These are phyloP conservation scores for Athrips mouffetella DNA, from an alignment of 2,888 invertebrate species.

Conservation along the genomic window DNA sequence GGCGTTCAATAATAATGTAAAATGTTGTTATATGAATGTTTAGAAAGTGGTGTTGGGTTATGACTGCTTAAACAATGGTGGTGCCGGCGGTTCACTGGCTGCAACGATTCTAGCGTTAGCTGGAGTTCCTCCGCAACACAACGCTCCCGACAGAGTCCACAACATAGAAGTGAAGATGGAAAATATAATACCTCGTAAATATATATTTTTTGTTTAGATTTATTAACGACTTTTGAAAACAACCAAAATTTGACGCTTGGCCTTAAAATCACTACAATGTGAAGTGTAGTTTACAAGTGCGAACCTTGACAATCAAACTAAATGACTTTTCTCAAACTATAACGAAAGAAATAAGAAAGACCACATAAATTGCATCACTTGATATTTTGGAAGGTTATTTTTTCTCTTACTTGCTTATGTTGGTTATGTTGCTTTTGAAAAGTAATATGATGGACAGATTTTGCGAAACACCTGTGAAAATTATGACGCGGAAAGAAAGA, in stretches of 20 bases:
- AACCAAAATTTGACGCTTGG: background rate
- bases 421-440: too few species aligned
- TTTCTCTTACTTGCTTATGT: too few species aligned
- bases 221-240: background rate
- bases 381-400: too few species aligned
- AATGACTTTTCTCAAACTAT: too few species aligned
- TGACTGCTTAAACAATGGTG: slow-evolving; percentile 49
- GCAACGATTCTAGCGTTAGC: slow-evolving; percentile 47
- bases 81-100: slow-evolving; percentile 37
- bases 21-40: background rate
- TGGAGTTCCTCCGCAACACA: slow-evolving; percentile 63
- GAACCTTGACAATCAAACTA: too few species aligned
- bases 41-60: slow-evolving; percentile 34
- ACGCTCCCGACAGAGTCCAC: slow-evolving; percentile 49
- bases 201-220: background rate
- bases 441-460: too few species aligned
- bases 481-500: too few species aligned
- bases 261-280: background rate
- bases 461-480: too few species aligned
- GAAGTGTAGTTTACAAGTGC: background rate
- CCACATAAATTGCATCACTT: too few species aligned
- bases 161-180: slow-evolving; percentile 37
- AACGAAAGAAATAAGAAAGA: too few species aligned
- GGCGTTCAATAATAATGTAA: too few species aligned
- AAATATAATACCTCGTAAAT: slow-evolving; percentile 52